These are phyloP conservation scores for Myotis pilosus DNA, from an alignment of 2,797 vertebrate species.

Conservation along the genomic window DNA sequence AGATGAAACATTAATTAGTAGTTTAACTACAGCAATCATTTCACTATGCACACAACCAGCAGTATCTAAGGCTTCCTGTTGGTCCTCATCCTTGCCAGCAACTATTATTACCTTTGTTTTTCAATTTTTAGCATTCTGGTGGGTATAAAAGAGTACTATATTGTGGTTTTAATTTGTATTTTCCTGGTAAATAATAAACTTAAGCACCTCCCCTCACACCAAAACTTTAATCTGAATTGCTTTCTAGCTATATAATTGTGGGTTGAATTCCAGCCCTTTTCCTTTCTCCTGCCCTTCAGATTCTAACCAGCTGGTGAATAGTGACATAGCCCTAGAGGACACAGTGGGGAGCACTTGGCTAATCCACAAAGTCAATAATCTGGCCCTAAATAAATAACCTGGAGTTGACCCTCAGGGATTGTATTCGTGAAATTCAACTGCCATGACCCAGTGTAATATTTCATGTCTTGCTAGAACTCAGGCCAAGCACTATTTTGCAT, in stretches of 20 bases:
- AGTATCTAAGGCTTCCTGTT: background rate
- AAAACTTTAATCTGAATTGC: background rate
- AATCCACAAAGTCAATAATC: constrained; percentile 30
- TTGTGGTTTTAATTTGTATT: background rate
- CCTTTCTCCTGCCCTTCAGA: background rate
- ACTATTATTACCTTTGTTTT: background rate
- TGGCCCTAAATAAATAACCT: constrained; percentile 53
- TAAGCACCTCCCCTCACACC: background rate
- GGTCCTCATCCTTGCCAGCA: background rate
- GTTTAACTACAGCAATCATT: background rate
- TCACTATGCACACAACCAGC: background rate
- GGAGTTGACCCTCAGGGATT: constrained; percentile 48
- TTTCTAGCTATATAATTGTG: background rate
- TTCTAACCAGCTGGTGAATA: constrained; percentile 43
- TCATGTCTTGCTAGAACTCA: constrained; percentile 47
- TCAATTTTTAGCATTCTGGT: background rate
- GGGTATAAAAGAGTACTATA: background rate
- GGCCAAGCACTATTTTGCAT: constrained; percentile 35
- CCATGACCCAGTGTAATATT: constrained; percentile 50
- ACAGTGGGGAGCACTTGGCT: background rate
- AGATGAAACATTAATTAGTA: background rate
- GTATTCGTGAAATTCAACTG: constrained; percentile 12
- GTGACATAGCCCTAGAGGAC: constrained; percentile 42
- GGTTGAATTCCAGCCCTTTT: background rate
- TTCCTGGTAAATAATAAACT: background rate